These are phyloP conservation scores for Hypocryptadius cinnamomeus DNA, from an alignment of 2,113 vertebrate genomes.

Conservation along the genomic window DNA sequence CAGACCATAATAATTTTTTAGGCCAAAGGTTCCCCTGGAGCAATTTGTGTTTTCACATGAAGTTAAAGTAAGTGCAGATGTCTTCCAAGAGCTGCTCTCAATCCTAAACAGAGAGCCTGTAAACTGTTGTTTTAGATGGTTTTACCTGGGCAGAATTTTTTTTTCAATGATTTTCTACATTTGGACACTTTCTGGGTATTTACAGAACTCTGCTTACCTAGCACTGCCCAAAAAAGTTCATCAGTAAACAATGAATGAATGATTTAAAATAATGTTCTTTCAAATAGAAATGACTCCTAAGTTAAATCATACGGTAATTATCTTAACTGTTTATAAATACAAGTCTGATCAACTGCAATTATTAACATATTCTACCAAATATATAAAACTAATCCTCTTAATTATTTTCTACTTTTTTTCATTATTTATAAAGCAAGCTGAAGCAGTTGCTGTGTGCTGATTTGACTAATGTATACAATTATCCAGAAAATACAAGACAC, in stretches of 20 bases:
- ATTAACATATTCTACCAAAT: not conserved
- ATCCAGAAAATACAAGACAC: not conserved
- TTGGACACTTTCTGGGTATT: not conserved
- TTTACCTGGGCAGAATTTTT: not conserved
- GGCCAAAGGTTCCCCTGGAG: not conserved
- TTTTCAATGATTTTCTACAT: not conserved
- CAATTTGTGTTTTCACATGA: not conserved
- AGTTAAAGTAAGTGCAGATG: not conserved
- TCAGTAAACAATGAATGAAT: not conserved
- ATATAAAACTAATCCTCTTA: not conserved
- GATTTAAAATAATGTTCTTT: not conserved
- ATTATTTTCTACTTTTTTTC: not conserved
- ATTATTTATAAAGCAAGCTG: not conserved
- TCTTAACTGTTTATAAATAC: not conserved
- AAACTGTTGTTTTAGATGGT: not conserved
- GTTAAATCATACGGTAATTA: not conserved
- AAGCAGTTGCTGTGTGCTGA: not conserved
- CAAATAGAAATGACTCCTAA: not conserved
- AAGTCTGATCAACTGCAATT: not conserved
- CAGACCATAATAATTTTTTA: not conserved
- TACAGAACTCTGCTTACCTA: not conserved
- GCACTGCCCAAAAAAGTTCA: not conserved
- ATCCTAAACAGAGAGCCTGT: not conserved
- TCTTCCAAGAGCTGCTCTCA: not conserved
- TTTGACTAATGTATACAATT: not conserved